These are phyloP conservation scores for Dysdera silvatica DNA, from an alignment of 1,140 invertebrate genomes.

Conservation along the genomic window DNA sequence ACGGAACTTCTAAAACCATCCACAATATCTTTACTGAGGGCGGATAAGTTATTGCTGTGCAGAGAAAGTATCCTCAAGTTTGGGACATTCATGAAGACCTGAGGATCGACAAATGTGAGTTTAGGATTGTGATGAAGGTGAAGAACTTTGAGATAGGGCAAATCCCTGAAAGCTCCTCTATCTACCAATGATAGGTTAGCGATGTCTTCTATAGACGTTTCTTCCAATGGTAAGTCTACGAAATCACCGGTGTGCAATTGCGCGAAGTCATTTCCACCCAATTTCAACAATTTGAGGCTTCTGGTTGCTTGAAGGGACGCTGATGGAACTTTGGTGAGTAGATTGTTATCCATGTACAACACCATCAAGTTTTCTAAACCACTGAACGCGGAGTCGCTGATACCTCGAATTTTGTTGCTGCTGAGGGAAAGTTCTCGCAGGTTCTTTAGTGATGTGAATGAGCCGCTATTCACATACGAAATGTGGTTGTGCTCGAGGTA, in stretches of 20 bases:
- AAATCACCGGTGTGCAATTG: slow-evolving; percentile 41
- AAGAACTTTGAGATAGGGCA: slow-evolving; percentile 40
- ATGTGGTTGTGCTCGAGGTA: slow-evolving; percentile 70
- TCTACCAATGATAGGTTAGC: slow-evolving; percentile 43
- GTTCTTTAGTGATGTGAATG: slow-evolving; percentile 71
- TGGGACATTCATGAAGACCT: slow-evolving; percentile 42
- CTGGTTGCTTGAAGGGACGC: slow-evolving; percentile 34
- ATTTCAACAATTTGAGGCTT: slow-evolving; percentile 62
- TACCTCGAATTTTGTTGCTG: slow-evolving; percentile 68
- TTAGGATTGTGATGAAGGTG: slow-evolving; percentile 43
- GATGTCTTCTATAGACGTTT: slow-evolving; percentile 42
- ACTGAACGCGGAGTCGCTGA: slow-evolving; percentile 81
- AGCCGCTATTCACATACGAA: slow-evolving; percentile 76
- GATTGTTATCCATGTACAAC: slow-evolving; percentile 36
- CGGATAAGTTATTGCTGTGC: slow-evolving; percentile 43
- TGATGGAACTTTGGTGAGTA: slow-evolving; percentile 35
- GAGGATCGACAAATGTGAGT: slow-evolving; percentile 43
- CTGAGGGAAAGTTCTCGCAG: slow-evolving; percentile 68
- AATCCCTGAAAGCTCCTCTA: slow-evolving; percentile 43
- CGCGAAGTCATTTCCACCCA: slow-evolving; percentile 65
- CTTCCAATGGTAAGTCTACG: slow-evolving; percentile 36
- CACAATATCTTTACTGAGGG: slow-evolving; percentile 38
- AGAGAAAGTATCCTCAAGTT: slow-evolving; percentile 41
- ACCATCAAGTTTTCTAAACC: slow-evolving; percentile 52
- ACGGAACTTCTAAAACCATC: slow-evolving; percentile 35